Percentiles rank a stretch among this genome's conserved stretches.
These are phyloP conservation scores for Anguilla pacifica DNA, from an alignment of 2,797 vertebrate species.

Conservation along the genomic window DNA sequence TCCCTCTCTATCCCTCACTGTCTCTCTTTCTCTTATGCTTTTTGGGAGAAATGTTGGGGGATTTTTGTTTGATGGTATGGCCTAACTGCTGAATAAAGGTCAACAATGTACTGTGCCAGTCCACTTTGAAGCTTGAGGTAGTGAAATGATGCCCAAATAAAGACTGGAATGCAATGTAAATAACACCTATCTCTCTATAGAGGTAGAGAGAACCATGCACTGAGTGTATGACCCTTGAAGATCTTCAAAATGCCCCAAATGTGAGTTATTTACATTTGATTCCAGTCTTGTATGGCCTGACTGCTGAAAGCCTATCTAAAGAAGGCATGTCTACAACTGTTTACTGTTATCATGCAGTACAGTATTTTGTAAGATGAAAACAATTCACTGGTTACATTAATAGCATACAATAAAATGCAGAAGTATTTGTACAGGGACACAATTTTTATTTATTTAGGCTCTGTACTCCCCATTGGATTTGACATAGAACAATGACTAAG, in stretches of 20 bases:
- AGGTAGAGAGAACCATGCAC: neutral
- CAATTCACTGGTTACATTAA: neutral
- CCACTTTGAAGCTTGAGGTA: neutral
- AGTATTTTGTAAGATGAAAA: neutral
- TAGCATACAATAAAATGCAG: neutral
- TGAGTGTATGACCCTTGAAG: slow-evolving; percentile 4
- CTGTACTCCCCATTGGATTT: neutral
- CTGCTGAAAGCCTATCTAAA: neutral
- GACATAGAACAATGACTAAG: neutral
- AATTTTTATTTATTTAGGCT: neutral
- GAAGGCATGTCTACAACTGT: neutral
- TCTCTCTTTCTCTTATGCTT: neutral
- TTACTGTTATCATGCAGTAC: neutral
- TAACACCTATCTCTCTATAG: neutral
- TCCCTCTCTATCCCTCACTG: neutral
- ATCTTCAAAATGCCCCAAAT: neutral
- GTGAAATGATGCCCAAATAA: neutral
- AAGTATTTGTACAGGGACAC: no score
- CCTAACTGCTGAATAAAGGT: neutral
- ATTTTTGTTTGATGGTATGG: neutral
- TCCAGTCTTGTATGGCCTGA: slow-evolving; percentile 1
- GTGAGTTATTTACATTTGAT: slow-evolving; percentile 12
- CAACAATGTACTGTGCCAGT: neutral
- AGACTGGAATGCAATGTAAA: slow-evolving; percentile 7
- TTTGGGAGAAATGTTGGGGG: neutral